Evolutionary conservation across 2,888 invertebrate genomes (phyloP), one percentile per base, ranked within the genome.

Genomic region (Neoscelio sp.): DNA sequence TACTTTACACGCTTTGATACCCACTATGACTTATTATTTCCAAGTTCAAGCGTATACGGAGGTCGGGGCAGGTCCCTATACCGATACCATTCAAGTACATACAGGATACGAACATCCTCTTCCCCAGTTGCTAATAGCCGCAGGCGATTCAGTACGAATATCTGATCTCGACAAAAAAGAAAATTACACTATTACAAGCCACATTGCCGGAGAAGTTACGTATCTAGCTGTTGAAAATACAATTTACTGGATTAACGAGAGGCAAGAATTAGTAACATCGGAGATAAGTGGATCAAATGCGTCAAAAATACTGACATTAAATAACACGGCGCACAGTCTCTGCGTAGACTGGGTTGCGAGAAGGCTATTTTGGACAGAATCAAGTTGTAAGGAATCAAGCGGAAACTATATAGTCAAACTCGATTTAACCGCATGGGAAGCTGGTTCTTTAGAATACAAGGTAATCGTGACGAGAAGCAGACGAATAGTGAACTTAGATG

Each of bases 261-360:
- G 94, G 87, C 93, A 94, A 78, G 94, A 95, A 88, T 90, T 96
- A 74, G 93, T 95, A 82, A 93, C 93, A 17, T 93, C 94, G 0
- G 91, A 93, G 80, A 91, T 93, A 18, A 92, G 92, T 62, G 93
- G 93, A 8, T 91, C 91, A 78, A 93, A 91, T 81, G 90, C 91
- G 1, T 91, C 91, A 0, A 93, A 93, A 86, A 91, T 95, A 28
- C 89, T 92, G 0, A 91, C 92, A 7, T 88, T 94, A 68, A 92
- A 92, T 26, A 92, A 92, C n/a, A 92, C 92, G 23, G 93, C 93
- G 0, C 89, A 93, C 6, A 94, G 95, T 74, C 90, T 98, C 18
- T 94, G 95, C 1, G 92, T 97, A 0, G 98, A 98, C 90, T 98
- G 98, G 98, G 93, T 98, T 40, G 94, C 95, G 50, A 92, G 97